Percentiles rank a stretch among this genome's conserved stretches.
phyloP scores from a whole-genome alignment of 2,888 invertebrate species.

The Dasysyrphus albostriatus region DNA sequence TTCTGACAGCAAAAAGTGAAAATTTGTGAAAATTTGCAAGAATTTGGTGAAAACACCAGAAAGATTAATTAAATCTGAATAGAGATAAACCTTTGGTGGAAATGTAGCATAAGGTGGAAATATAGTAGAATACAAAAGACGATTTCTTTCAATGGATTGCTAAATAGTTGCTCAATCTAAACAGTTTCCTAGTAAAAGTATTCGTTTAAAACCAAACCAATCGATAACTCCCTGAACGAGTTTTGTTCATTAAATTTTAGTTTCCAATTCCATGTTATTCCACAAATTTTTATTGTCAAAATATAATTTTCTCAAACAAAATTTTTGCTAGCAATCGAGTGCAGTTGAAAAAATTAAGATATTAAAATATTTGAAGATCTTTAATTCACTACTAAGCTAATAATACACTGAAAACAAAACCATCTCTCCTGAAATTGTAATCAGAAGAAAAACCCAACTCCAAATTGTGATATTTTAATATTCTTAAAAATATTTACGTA shows the following conservation, averaged over 20 bases:
- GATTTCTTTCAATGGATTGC: too few species aligned
- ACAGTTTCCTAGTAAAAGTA: too few species aligned
- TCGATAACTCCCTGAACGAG: background rate
- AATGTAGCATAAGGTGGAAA: too few species aligned
- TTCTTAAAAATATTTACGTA: constrained; percentile 63
- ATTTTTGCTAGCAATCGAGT: constrained; percentile 22
- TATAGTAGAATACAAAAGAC: too few species aligned
- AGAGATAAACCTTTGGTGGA: too few species aligned
- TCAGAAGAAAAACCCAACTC: constrained; percentile 29
- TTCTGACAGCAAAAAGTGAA: too few species aligned
- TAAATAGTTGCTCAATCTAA: too few species aligned
- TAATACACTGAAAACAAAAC: background rate
- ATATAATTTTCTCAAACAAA: constrained; percentile 60
- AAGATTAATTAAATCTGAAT: too few species aligned
- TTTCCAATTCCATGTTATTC: constrained; percentile 27
- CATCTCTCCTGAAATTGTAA: constrained; percentile 30
- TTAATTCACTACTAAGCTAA: background rate
- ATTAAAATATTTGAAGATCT: constrained; percentile 1
- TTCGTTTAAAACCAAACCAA: too few species aligned
- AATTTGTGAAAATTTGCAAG: too few species aligned
- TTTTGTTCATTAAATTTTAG: background rate
- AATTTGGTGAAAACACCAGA: too few species aligned
- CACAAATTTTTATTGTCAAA: constrained; percentile 43
- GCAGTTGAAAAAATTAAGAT: constrained; percentile 20
- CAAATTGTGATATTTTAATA: constrained; percentile 65